Evolutionary conservation across 35 echinoderm and acorn worm species (phyloP).

Genomic region (Stichopus chloronotus): DNA sequence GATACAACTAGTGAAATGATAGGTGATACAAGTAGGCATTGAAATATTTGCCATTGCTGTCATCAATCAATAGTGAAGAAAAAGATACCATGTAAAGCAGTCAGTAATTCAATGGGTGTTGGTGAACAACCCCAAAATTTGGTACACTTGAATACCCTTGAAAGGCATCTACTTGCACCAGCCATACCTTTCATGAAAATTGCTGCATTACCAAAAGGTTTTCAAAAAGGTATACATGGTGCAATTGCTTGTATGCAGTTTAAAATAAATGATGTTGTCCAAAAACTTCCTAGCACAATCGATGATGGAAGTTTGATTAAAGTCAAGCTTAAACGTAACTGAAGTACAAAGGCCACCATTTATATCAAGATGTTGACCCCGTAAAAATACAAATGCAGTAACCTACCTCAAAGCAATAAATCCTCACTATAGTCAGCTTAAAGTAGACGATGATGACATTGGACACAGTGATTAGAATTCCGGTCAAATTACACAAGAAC

Average conservation of each 20-base stretch:
- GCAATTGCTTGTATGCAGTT: conserved; percentile 9
- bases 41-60: no score
- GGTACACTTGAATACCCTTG: conserved; percentile 13
- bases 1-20: no score
- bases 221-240: conserved; percentile 21
- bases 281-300: background rate
- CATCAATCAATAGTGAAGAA: background rate
- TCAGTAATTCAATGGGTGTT: background rate
- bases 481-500: background rate
- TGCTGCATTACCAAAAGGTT: conserved; percentile 11
- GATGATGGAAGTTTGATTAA: conserved; percentile 12
- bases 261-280: background rate
- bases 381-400: background rate
- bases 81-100: conserved; percentile 25
- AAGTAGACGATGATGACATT: background rate
- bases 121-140: background rate
- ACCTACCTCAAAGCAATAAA: background rate
- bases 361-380: conserved; percentile 16
- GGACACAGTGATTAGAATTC: no score
- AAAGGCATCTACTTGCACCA: conserved; percentile 36
- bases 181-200: conserved; percentile 54
- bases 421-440: conserved; percentile 7
- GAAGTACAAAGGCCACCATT: conserved; percentile 29
- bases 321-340: conserved; percentile 38
- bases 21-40: no score